Conservation (phyloP, 2,113 vertebrate genomes). For the Misgurnus mizolepis region DNA sequence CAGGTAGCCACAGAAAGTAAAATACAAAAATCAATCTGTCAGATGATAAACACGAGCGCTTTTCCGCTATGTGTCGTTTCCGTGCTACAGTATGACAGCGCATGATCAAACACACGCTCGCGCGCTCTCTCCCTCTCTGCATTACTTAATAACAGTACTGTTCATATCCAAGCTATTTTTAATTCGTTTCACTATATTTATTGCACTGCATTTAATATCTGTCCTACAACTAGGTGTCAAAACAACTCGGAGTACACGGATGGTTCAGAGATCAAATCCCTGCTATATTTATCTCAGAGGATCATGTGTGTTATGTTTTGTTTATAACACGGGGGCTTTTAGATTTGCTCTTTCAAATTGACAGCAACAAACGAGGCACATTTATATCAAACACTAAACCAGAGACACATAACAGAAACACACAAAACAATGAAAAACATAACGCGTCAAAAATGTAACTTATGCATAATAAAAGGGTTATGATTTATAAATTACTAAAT, state of each 20-base stretch:
- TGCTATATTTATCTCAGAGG: constrained; percentile 28
- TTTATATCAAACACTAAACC: neutral
- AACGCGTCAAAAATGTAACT: no score
- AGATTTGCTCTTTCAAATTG: neutral
- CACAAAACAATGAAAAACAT: neutral
- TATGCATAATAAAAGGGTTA: neutral
- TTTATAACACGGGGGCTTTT: constrained; percentile 5
- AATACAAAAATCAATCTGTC: neutral
- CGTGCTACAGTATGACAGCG: constrained; percentile 17
- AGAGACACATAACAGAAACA: no score
- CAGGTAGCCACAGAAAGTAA: neutral
- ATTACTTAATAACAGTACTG: neutral
- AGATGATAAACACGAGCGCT: constrained; percentile 17
- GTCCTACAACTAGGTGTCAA: neutral
- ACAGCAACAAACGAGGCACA: neutral
- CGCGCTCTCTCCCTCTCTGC: neutral
- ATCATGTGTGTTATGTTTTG: constrained; percentile 31
- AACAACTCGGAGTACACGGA: neutral
- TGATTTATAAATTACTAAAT: no score
- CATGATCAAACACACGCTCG: neutral
- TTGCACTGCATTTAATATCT: neutral
- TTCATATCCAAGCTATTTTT: neutral
- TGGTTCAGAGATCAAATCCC: constrained; percentile 10
- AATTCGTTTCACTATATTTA: neutral
- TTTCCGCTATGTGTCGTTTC: neutral